Evolutionary conservation across 2,888 invertebrate genomes (phyloP), one percentile per base, ranked within the genome.

Genomic region (Cerceris rybyensis): DNA sequence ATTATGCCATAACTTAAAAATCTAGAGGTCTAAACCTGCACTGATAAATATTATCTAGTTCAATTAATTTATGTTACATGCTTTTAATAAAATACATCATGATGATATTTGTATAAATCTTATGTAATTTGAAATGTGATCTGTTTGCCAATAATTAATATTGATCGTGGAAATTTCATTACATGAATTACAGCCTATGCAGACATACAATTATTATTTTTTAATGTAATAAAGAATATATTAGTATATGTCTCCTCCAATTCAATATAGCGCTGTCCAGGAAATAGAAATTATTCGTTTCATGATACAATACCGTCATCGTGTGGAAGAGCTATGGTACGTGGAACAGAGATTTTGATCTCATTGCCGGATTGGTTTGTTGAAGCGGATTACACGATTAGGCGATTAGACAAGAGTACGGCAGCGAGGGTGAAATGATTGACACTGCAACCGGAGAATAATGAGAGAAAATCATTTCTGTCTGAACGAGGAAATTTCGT

Each of bases 401-500:
- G 81, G 60, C 69, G 81, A 81, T 71, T 80, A 81, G 83, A 61
- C 67, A 80, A 74, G 71, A 49, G 57, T 41, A 50, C 60, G 63
- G 70, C 59, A 64, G 77, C 67, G 71, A 82, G 86, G 86, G 84
- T 82, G 69, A 83, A 79, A 83, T 86, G 88, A 88, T 88, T 87
- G 88, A 88, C 88, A 87, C 83, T 67, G 82, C 78, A 76, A 72
- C 81, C 76, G 75, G 71, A 80, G 78, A 69, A 79, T 88, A 88
- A 88, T 80, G 84, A 86, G 88, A 80, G 83, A 86, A 88, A 88
- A 88, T 89, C 80, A 82, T 88, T 86, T 84, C 83, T 81, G 81
- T 66, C 80, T 70, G 78, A 81, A 66, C 72, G 75, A 74, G 78
- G 75, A 86, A 88, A 87, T 85, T 84, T 82, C 70, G 70, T 67